Evolutionary conservation across 2,113 vertebrate genomes (phyloP).

Genomic region (Phocoena phocoena): DNA sequence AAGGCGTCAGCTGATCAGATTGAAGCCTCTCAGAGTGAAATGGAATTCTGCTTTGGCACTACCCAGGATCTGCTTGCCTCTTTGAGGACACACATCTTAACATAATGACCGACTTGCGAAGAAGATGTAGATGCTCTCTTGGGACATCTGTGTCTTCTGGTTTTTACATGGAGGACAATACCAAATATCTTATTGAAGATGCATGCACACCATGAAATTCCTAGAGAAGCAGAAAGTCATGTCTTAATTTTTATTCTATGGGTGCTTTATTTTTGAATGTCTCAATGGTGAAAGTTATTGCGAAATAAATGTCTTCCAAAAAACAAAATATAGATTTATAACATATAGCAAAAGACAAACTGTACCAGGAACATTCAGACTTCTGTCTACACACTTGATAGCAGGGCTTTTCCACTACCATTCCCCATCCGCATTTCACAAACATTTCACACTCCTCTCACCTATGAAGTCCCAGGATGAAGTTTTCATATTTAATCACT

Average conservation of each 20-base stretch:
- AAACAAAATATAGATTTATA: too few species aligned
- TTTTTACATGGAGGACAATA: fast-evolving
- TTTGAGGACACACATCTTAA: neutral
- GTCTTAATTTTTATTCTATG: neutral
- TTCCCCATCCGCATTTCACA: neutral
- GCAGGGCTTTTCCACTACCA: fast-evolving
- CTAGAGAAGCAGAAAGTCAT: neutral
- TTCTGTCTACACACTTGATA: fast-evolving
- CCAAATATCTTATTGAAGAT: fast-evolving
- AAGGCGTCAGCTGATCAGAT: fast-evolving
- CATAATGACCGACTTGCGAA: neutral
- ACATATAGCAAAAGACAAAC: too few species aligned
- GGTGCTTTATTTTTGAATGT: neutral
- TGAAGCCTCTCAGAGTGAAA: fast-evolving
- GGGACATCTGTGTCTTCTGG: fast-evolving
- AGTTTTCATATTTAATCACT: neutral
- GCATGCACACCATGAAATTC: fast-evolving
- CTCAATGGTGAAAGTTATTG: neutral
- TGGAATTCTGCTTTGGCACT: fast-evolving
- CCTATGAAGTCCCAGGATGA: fast-evolving
- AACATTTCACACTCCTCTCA: fast-evolving
- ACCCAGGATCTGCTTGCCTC: fast-evolving
- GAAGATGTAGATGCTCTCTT: fast-evolving
- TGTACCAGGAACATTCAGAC: fast-evolving
- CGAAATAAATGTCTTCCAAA: neutral